Conservation (phyloP, 2,797 vertebrate species). For the Phataginus tricuspis region DNA sequence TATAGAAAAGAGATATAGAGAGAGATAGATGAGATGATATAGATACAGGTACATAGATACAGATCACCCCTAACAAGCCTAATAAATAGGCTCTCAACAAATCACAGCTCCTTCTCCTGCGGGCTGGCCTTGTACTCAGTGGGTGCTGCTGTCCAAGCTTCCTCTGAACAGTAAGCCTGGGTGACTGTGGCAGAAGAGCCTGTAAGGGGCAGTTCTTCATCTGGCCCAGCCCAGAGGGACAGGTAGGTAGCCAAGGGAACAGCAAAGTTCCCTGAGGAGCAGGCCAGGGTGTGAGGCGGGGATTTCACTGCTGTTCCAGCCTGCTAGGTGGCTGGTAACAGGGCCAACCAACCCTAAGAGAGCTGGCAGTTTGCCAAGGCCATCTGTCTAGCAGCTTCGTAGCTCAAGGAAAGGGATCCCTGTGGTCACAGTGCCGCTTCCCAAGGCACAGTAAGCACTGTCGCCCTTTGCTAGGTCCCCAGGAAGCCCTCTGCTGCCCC, state of each 20-base stretch:
- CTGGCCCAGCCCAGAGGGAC: not conserved
- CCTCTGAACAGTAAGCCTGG: not conserved
- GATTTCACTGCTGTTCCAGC: not conserved
- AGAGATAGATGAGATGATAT: not conserved
- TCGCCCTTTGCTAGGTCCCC: not conserved
- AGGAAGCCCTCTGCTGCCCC: not conserved
- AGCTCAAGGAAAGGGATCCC: not conserved
- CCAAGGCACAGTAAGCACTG: not conserved
- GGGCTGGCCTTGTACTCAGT: not conserved
- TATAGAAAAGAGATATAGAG: not conserved
- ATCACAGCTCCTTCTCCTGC: not conserved
- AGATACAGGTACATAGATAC: not conserved
- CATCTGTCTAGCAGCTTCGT: not conserved
- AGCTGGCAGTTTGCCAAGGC: not conserved
- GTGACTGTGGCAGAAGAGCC: not conserved
- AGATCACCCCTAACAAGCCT: not conserved
- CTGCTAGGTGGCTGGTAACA: not conserved
- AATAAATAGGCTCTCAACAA: not conserved
- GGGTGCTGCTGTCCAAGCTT: not conserved
- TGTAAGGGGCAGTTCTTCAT: not conserved
- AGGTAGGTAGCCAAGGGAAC: not conserved
- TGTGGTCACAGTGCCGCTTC: not conserved
- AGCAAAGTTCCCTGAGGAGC: not conserved
- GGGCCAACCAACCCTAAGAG: not conserved
- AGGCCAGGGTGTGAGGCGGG: not conserved